Evolutionary conservation across 2,888 invertebrate genomes (phyloP).

Genomic region (Petrolisthes cinctipes): DNA sequence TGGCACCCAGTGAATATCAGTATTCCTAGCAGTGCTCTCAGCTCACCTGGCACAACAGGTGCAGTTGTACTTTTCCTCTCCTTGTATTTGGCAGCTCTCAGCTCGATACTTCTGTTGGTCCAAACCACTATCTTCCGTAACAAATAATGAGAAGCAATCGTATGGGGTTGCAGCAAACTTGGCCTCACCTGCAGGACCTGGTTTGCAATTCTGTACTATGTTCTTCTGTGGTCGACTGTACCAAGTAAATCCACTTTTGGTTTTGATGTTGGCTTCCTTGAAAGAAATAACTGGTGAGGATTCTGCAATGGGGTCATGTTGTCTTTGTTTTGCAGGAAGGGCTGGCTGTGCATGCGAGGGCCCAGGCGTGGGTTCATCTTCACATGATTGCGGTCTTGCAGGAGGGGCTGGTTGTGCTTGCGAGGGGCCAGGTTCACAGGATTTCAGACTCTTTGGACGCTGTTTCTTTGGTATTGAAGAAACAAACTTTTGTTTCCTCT

Average conservation of each 20-base stretch:
- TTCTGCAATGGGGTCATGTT: too few species aligned
- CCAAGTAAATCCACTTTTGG: slow-evolving; percentile 22
- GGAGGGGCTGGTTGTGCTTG: neutral
- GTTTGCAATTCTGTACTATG: slow-evolving; percentile 10
- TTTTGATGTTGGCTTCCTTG: neutral
- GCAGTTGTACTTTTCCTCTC: neutral
- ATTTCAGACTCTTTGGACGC: neutral
- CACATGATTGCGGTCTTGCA: neutral
- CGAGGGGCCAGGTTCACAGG: neutral
- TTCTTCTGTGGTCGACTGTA: slow-evolving; percentile 28
- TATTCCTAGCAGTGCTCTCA: slow-evolving; percentile 31
- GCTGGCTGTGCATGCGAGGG: too few species aligned
- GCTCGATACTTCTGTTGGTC: slow-evolving; percentile 31
- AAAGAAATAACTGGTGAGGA: neutral
- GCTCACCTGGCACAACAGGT: slow-evolving; percentile 15
- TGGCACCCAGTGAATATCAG: slow-evolving; percentile 12
- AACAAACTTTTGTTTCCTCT: neutral
- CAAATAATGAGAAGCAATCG: slow-evolving; percentile 6
- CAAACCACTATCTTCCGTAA: slow-evolving; percentile 10
- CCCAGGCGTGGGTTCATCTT: neutral
- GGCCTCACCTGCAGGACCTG: slow-evolving; percentile 23
- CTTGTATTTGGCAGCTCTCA: neutral
- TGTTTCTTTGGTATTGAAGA: neutral
- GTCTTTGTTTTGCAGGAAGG: too few species aligned
- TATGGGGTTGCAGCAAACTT: neutral